These are phyloP conservation scores for Tonatia bakeri DNA, from an alignment of 2,113 vertebrate species.

Conservation along the genomic window DNA sequence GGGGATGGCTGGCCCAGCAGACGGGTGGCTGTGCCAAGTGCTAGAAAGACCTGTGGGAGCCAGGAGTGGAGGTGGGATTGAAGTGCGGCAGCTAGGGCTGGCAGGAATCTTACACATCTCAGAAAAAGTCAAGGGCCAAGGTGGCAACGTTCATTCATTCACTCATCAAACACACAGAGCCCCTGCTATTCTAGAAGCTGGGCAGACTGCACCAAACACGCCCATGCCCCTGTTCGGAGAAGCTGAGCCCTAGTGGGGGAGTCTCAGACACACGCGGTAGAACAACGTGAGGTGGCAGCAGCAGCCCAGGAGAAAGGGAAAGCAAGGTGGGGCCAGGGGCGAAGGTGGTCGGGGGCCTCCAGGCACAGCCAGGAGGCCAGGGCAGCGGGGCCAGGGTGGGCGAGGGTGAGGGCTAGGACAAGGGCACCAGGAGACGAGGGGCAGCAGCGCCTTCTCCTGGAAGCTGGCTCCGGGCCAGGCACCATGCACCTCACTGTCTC, in stretches of 20 bases:
- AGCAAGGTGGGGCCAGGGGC: not conserved
- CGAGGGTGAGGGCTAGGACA: rapidly evolving
- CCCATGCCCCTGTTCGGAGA: too few relatives aligned
- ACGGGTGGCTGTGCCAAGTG: not conserved
- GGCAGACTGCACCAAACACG: not conserved
- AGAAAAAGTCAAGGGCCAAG: not conserved
- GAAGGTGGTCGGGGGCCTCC: rapidly evolving
- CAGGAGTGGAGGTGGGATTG: not conserved
- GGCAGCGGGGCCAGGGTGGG: not conserved
- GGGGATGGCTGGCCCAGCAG: not conserved
- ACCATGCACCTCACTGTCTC: rapidly evolving
- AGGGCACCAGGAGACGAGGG: rapidly evolving
- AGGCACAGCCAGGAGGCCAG: not conserved
- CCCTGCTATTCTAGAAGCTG: not conserved
- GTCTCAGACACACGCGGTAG: not conserved
- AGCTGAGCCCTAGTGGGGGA: not conserved
- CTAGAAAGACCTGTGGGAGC: rapidly evolving
- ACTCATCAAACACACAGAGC: not conserved
- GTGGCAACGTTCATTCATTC: not conserved
- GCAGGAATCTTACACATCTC: not conserved
- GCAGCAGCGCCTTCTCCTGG: not conserved
- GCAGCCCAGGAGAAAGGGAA: not conserved
- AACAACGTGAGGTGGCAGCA: not conserved
- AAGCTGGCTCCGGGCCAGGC: not conserved
- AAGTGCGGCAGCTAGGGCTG: not conserved